Base-by-base conservation (phyloP, 2,113 vertebrate genomes). In the Tringa solitaria region DNA sequence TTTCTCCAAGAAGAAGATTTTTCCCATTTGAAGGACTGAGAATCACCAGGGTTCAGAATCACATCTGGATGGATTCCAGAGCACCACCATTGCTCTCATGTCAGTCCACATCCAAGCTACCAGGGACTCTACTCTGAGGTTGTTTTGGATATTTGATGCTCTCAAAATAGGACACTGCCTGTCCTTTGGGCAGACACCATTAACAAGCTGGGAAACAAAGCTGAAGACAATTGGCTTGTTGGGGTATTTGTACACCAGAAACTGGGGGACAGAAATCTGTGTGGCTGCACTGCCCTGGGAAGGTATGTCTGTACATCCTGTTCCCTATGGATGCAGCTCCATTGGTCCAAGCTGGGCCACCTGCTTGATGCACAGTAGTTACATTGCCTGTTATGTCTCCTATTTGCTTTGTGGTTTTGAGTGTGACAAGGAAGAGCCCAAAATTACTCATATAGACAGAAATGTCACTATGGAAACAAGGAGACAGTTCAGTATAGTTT, bases 381-480 rank as follows among this genome's bases (percentile, higher is more conserved):
- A 28, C 28, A 9, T 15, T 56, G 53, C 48, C 51, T 81, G 56
- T 68, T 75, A 2, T 16, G 37, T 43, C 76, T 95, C 80, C 35
- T 43, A 39, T 84, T 35, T 64, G 51, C 75, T 80, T 69, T 45
- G 60, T 85, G 76, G 4, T 84, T 94, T 70, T 33, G 78, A 68
- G 27, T 77, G 80, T 53, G 59, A 89, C 63, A 68, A 59, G 43
- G 22, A 90, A 76, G 26, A 95, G 60, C 67, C 80, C 84, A 50
- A 85, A 85, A 89, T 92, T 83, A 72, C 91, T 96, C 90, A 69
- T 54, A 77, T 77, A 61, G 74, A 61, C 92, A 96, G 95, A 85
- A 95, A 92, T 93, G 94, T 97, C 93, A 91, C 96, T 96, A 97
- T 97, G 96, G 97, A 97, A 97, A 97, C 97, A 65, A 93, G 87